Conservation (phyloP, 2,888 invertebrate species). For the Hoplodrina ambigua region DNA sequence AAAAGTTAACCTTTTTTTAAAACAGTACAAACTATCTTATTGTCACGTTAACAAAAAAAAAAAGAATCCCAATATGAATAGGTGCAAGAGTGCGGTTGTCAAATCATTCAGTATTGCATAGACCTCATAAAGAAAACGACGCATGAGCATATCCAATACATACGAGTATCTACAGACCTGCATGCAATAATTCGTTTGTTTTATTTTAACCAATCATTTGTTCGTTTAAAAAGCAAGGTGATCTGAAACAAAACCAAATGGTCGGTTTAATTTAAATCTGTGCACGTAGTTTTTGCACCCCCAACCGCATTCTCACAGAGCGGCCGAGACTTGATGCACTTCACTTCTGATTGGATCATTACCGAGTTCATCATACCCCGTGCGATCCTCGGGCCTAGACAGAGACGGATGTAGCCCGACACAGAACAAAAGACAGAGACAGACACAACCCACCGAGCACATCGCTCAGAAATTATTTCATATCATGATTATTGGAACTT, state of each 20-base stretch:
- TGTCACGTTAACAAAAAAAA: not conserved
- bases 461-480: conserved; percentile 89
- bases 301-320: conserved; percentile 90
- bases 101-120: conserved; percentile 1
- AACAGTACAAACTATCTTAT: not conserved
- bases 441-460: conserved; percentile 77
- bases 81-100: not conserved
- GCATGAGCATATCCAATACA: not conserved
- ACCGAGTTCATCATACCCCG: conserved; percentile 90
- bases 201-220: conserved; percentile 56
- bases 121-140: conserved; percentile 10
- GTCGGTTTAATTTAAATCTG: conserved; percentile 89
- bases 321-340: conserved; percentile 88
- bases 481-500: conserved; percentile 91
- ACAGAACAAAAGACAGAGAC: conserved; percentile 65
- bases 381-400: conserved; percentile 86
- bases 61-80: not conserved
- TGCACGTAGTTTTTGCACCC: conserved; percentile 89
- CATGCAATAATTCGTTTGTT: conserved; percentile 35
- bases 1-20: not conserved
- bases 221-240: conserved; percentile 69
- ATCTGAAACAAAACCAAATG: conserved; percentile 84
- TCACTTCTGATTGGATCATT: conserved; percentile 91
- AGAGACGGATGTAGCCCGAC: conserved; percentile 73
- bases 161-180: not conserved